Percentiles rank a stretch among this genome's conserved stretches.
These are phyloP conservation scores for Chloroceryle aenea DNA, from an alignment of 2,113 vertebrate genomes.

Conservation along the genomic window DNA sequence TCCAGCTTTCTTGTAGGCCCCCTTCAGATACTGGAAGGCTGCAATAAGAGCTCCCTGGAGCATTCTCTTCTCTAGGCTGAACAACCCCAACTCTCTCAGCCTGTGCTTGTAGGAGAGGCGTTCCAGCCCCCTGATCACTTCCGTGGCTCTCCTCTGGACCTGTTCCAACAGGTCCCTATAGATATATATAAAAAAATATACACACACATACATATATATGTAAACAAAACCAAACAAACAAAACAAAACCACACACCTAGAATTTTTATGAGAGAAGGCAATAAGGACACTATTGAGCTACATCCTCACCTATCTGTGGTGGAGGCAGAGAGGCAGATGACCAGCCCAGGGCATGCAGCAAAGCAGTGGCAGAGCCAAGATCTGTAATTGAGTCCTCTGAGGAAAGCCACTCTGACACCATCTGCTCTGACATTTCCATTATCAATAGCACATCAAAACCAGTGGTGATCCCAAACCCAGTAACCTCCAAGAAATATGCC, in stretches of 20 bases:
- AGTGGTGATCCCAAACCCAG: background rate
- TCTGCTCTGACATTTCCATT: background rate
- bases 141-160: too few relatives aligned
- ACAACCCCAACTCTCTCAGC: too few relatives aligned
- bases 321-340: background rate
- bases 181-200: too few relatives aligned
- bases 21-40: too few relatives aligned
- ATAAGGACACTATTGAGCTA: background rate
- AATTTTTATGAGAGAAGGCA: background rate
- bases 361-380: background rate
- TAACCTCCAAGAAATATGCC: background rate
- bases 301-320: fast-evolving
- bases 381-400: background rate
- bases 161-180: background rate
- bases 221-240: too few relatives aligned
- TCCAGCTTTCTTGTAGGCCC: too few relatives aligned
- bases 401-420: fast-evolving
- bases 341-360: background rate
- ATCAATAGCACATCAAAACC: background rate
- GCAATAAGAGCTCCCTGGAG: too few relatives aligned
- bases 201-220: too few relatives aligned
- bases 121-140: too few relatives aligned
- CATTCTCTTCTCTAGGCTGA: too few relatives aligned
- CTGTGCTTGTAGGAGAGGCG: too few relatives aligned
- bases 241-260: background rate